Percentiles rank a stretch among this genome's conserved stretches.
These are phyloP conservation scores for Emydocephalus ijimae DNA, from an alignment of 2,113 vertebrate genomes.

Conservation along the genomic window DNA sequence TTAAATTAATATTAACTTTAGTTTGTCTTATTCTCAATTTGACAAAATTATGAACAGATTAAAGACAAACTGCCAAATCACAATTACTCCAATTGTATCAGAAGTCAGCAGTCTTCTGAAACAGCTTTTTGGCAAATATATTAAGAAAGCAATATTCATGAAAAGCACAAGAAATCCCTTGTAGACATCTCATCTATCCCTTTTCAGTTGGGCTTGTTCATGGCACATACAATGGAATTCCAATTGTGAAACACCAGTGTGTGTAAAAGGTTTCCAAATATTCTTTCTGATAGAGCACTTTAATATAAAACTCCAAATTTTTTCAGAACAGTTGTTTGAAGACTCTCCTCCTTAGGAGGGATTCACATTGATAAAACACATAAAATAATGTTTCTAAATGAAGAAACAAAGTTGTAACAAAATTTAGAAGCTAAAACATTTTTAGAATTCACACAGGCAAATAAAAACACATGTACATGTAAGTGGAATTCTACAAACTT, in stretches of 20 bases:
- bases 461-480: not conserved
- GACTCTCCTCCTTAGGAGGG: conserved; percentile 4
- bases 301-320: not conserved
- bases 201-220: not conserved
- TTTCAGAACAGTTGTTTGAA: not conserved
- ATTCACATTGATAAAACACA: not conserved
- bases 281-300: not conserved
- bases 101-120: not conserved
- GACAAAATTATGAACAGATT: not conserved
- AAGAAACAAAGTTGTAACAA: not conserved
- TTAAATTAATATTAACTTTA: conserved; percentile 3
- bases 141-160: not conserved
- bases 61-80: not conserved
- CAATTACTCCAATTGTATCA: not conserved
- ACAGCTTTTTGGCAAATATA: not conserved
- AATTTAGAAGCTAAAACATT: not conserved
- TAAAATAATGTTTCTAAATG: not conserved
- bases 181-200: not conserved
- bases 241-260: not conserved
- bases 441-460: not conserved
- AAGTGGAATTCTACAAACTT: not conserved
- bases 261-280: not conserved
- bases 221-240: not conserved
- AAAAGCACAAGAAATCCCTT: not conserved
- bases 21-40: not conserved